Conservation (phyloP, 2,113 vertebrate genomes). For the Chitala chitala region DNA sequence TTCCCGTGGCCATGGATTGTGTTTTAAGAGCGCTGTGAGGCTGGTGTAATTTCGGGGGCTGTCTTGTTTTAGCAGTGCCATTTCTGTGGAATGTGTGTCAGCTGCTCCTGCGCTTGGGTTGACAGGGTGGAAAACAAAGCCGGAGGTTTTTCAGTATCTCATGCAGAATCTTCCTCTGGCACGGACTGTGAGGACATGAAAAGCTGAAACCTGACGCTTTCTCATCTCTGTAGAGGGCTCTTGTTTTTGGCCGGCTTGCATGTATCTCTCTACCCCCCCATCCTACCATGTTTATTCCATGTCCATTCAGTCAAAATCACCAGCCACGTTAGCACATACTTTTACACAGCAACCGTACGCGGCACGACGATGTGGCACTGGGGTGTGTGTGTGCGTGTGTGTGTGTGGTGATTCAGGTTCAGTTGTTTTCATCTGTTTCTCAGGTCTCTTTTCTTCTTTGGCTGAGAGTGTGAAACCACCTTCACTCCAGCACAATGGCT, state of each 20-base stretch:
- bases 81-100: not conserved
- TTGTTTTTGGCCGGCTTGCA: not conserved
- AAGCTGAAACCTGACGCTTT: not conserved
- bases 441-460: not conserved
- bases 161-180: not conserved
- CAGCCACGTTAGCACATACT: not conserved
- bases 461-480: slow-evolving; percentile 2
- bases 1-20: too few species aligned
- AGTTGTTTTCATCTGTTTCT: not conserved
- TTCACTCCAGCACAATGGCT: not conserved
- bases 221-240: not conserved
- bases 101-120: too few species aligned
- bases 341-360: not conserved
- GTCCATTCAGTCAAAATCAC: not conserved
- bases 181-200: not conserved
- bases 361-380: not conserved
- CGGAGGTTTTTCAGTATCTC: not conserved
- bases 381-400: not conserved
- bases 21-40: too few species aligned
- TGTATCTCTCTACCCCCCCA: not conserved
- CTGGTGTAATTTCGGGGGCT: not conserved
- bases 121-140: not conserved
- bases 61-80: not conserved
- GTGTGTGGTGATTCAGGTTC: not conserved
- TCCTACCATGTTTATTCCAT: not conserved